Percentiles rank a stretch among this genome's conserved stretches.
phyloP scores from a whole-genome alignment of 2,888 invertebrate genomes.

The Alitta virens region DNA sequence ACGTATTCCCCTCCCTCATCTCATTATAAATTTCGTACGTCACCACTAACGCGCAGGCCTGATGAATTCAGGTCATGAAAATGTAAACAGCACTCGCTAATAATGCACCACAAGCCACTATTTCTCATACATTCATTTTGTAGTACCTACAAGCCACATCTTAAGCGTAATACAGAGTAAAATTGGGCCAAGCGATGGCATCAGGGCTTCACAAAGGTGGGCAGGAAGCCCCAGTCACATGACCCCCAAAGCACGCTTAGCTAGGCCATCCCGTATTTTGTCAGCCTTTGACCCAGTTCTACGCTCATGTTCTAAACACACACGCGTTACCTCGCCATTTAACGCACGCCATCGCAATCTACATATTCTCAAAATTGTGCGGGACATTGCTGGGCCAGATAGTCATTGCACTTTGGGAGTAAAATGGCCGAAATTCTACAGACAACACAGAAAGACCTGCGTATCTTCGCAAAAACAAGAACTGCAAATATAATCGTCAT shows the following conservation, averaged over 20 bases:
- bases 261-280: constrained; percentile 10
- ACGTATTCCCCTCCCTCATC: neutral
- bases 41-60: neutral
- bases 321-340: neutral
- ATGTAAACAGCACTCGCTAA: constrained; percentile 1
- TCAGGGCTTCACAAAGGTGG: constrained; percentile 35
- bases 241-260: constrained; percentile 32
- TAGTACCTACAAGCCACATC: too few species aligned
- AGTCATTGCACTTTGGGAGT: neutral
- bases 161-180: too few species aligned
- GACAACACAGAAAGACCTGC: constrained; percentile 10
- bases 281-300: constrained; percentile 16
- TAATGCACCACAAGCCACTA: too few species aligned
- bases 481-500: constrained; percentile 5
- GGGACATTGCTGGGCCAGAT: too few species aligned
- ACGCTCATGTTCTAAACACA: constrained; percentile 5
- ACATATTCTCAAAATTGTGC: neutral
- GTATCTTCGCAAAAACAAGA: constrained; percentile 19
- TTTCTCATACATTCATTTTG: too few species aligned
- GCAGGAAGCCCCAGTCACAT: constrained; percentile 45
- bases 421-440: constrained; percentile 6
- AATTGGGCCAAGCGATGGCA: neutral
- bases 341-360: constrained; percentile 1
- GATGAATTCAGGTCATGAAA: constrained; percentile 1
- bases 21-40: neutral